Base-by-base conservation (phyloP, 1,140 invertebrate species). In the Euura lappo region DNA sequence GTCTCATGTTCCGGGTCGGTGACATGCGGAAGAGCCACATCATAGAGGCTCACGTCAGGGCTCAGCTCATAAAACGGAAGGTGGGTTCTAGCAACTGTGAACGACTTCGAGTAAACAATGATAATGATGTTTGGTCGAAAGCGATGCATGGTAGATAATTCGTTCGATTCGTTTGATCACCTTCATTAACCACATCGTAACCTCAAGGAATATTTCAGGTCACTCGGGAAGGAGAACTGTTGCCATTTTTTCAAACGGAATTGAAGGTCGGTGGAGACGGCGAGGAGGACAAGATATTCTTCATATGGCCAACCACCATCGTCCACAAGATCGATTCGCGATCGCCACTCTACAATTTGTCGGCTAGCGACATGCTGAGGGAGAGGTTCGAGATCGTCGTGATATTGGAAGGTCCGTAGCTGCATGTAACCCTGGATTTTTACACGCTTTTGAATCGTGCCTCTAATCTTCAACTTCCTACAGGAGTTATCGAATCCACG, bases 11-110 rank as follows among this genome's bases (percentile, higher is more conserved):
- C 86, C 90, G 98, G 6, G 97, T 99, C 2, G 98, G 98, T 4
- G 98, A 99, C 86, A 98, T 99, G 95, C 90, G 98, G 69, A 99
- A 99, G 86, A 98, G 96, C 8, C 98, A 99, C 85, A 97, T 99
- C 69, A 98, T 99, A 65, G 96, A 97, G 43, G 96, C 96, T 0
- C 94, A 93, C 74, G 93, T 99, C 2, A 86, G 96, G 67, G 97
- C 97, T 1, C 95, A 98, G 84, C 86, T 99, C 68, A 98, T 99
- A 67, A 91, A 94, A 72, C 92, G 95, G 13, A 93, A 93, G 75
- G 93, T 93, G 28, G 3, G 51, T 60, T 60, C 2, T 5, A 60
- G 51, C 10, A n/a, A 8, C 10, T 28, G 28, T 28, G 28, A 28
- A 28, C 28, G 28, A 28, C 28, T 28, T 28, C 28, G 28, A 28